Base-by-base conservation (phyloP, 2,888 invertebrate species). In the Leuctra nigra region DNA sequence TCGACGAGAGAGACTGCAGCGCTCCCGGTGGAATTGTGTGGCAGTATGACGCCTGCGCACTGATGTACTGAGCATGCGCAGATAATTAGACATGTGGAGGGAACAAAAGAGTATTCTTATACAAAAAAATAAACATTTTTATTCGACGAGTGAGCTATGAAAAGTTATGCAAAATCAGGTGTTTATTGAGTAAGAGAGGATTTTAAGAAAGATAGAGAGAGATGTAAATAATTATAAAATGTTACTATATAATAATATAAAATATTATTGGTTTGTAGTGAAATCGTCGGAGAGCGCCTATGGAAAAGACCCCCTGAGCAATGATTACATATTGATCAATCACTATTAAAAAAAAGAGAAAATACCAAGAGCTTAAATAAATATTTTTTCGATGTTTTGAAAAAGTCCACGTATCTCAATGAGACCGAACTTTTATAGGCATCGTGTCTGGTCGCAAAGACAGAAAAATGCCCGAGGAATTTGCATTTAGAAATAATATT, bases 341-440 rank as follows among this genome's bases (percentile, higher is more conserved):
- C 50, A 50, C 16, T 50, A 50, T 33, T 35, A 50, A 22, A 18
- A 44, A 23, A 20, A 23, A 38, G 4, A 38, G 23, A 44, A 44
- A 44, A 44, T 22, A 44, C 50, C 50, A 50, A 50, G 50, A 50
- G 50, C 50, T 50, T 50, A 50, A 16, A 50, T 16, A 35, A 33
- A 29, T 50, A 50, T 50, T 50, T 50, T 50, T 50, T 50, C 33
- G 50, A 50, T 50, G 50, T 50, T 50, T 50, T 50, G 50, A 50
- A 50, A 50, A 33, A 33, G 33, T 33, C 33, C 33, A 50, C 16
- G 33, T 29, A 35, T 50, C 50, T 50, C 50, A 18, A 33, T 35
- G 50, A 50, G 50, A 50, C n/a, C 33, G 33, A 50, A 50, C 50
- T 33, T 50, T 50, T 33, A 50, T 50, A 50, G 50, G 50, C 50